Evolutionary conservation across 2,113 vertebrate species (phyloP).

Genomic region (Callorhinus ursinus): DNA sequence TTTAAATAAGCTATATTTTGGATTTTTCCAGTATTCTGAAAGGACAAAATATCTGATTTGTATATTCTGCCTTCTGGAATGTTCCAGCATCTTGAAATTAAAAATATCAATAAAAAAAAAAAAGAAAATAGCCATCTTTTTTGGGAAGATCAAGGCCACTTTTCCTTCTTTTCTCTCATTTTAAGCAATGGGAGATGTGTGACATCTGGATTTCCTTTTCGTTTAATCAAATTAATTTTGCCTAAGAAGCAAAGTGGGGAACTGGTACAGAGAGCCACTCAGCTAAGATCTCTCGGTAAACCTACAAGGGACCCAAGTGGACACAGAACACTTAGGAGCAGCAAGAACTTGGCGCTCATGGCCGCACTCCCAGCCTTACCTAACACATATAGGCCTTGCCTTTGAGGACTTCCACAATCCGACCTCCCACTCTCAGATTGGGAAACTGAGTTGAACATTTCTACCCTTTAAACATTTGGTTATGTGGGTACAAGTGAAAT

Average conservation of each 20-base stretch:
- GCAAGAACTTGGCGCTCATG: background rate
- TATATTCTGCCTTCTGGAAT: background rate
- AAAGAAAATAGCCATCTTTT: background rate
- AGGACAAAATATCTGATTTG: background rate
- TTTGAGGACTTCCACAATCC: background rate
- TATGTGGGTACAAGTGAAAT: background rate
- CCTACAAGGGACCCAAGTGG: too few species aligned
- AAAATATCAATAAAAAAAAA: conserved; percentile 12
- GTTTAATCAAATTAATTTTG: background rate
- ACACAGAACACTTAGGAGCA: too few species aligned
- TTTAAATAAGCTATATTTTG: background rate
- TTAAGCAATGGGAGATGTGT: background rate
- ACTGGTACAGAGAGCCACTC: background rate
- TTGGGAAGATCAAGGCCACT: background rate
- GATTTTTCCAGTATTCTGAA: conserved; percentile 7
- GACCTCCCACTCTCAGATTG: background rate
- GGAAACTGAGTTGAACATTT: background rate
- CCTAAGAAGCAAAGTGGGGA: background rate
- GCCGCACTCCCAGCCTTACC: background rate
- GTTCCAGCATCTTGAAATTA: conserved; percentile 6
- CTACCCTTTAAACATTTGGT: background rate
- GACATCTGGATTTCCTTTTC: background rate
- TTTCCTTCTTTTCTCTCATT: background rate
- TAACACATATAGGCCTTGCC: background rate
- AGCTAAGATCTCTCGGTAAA: background rate